Evolutionary conservation across 2,113 vertebrate species (phyloP).

Genomic region (Plestiodon gilberti): DNA sequence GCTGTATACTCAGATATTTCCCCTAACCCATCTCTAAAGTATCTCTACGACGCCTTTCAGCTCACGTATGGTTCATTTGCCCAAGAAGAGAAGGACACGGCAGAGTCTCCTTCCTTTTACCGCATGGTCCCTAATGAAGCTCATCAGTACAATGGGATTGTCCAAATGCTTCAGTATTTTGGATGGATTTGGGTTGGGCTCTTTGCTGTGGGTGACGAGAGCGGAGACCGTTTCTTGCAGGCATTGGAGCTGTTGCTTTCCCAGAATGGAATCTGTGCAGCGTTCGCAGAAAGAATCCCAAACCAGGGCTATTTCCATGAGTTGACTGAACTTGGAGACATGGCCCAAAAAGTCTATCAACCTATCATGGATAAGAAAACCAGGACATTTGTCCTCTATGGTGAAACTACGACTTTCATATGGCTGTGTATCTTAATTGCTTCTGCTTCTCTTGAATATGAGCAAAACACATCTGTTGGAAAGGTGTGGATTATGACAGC

Average conservation of each 20-base stretch:
- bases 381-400: background rate
- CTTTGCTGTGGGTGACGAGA: background rate
- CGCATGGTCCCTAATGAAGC: background rate
- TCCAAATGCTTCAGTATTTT: background rate
- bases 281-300: background rate
- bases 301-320: background rate
- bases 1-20: too few species aligned
- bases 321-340: accelerated
- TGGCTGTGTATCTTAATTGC: background rate
- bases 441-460: too few species aligned
- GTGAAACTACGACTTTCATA: background rate
- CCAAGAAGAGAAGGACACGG: background rate
- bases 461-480: background rate
- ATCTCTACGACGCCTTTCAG: background rate
- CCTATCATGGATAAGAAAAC: background rate
- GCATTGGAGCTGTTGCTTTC: background rate
- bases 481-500: conserved; percentile 1
- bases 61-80: background rate
- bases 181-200: background rate
- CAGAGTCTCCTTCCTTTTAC: background rate
- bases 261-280: background rate
- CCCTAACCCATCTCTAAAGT: background rate
- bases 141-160: background rate
- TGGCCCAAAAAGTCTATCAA: background rate
- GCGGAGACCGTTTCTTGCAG: background rate